phyloP scores from a whole-genome alignment of 2,888 invertebrate genomes.

The Blera fallax region DNA sequence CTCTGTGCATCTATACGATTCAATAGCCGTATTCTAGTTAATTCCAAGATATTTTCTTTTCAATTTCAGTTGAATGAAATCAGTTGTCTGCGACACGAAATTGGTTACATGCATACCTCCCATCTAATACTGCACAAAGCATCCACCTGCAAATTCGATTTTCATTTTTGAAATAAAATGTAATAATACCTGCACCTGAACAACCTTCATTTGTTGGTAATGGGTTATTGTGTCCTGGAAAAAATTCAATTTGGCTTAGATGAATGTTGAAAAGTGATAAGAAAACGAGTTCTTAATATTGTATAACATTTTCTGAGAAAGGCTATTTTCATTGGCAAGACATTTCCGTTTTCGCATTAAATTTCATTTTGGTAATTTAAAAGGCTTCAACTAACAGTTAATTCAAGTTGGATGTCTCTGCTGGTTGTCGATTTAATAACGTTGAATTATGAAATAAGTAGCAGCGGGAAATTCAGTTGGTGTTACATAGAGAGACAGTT shows the following conservation, averaged over 20 bases:
- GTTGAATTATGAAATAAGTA: no score
- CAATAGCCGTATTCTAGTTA: no score
- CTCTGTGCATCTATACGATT: no score
- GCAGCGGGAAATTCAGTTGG: no score
- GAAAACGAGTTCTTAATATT: neutral
- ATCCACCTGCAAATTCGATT: neutral
- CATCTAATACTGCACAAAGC: neutral
- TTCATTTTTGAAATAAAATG: constrained; percentile 21
- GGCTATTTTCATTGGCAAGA: neutral
- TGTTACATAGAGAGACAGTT: no score
- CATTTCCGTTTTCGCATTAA: neutral
- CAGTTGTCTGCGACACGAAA: no score
- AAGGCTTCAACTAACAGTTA: no score
- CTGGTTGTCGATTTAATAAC: no score
- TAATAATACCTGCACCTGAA: constrained; percentile 42
- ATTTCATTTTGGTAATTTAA: neutral
- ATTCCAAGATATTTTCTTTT: no score
- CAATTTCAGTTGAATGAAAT: no score
- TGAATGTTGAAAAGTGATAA: constrained; percentile 25
- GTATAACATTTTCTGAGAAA: neutral
- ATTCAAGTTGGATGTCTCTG: no score
- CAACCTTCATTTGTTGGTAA: constrained; percentile 23
- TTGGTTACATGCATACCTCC: no score
- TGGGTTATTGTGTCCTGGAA: constrained; percentile 12
- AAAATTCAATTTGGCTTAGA: constrained; percentile 52